These are phyloP conservation scores for Adelognathus sp. DNA, from an alignment of 2,888 invertebrate species.

Conservation along the genomic window DNA sequence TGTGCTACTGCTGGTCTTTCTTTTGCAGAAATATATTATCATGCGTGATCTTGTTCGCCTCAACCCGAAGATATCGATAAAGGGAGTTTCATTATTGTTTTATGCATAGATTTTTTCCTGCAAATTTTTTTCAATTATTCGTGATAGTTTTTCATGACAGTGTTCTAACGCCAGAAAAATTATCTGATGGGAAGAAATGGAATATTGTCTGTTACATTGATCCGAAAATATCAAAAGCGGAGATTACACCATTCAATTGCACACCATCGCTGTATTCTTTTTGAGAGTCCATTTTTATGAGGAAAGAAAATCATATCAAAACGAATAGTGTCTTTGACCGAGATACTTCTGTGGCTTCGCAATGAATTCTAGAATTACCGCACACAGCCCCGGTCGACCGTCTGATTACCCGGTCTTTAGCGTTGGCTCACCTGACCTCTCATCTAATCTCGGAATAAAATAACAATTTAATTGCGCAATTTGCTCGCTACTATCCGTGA, in stretches of 20 bases:
- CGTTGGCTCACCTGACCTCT: conserved; percentile 51
- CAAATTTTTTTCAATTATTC: no score
- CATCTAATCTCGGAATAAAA: conserved; percentile 19
- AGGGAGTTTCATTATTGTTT: conserved; percentile 15
- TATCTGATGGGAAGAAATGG: no score
- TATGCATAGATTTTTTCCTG: no score
- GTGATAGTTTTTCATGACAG: no score
- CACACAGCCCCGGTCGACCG: conserved; percentile 29
- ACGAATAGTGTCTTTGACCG: conserved; percentile 42
- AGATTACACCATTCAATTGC: no score
- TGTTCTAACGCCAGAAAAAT: no score
- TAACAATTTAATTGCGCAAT: conserved; percentile 25
- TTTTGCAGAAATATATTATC: no score
- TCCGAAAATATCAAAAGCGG: no score
- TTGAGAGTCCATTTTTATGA: background rate
- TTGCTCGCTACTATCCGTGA: background rate
- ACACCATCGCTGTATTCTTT: background rate
- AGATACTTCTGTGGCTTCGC: conserved; percentile 48
- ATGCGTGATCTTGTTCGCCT: no score
- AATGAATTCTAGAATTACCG: conserved; percentile 52
- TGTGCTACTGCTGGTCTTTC: no score
- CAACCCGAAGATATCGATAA: no score
- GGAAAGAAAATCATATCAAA: background rate
- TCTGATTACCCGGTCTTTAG: conserved; percentile 52
- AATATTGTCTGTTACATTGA: no score